Base-by-base conservation (phyloP, 1,140 invertebrate genomes). In the Halictus rubicundus region DNA sequence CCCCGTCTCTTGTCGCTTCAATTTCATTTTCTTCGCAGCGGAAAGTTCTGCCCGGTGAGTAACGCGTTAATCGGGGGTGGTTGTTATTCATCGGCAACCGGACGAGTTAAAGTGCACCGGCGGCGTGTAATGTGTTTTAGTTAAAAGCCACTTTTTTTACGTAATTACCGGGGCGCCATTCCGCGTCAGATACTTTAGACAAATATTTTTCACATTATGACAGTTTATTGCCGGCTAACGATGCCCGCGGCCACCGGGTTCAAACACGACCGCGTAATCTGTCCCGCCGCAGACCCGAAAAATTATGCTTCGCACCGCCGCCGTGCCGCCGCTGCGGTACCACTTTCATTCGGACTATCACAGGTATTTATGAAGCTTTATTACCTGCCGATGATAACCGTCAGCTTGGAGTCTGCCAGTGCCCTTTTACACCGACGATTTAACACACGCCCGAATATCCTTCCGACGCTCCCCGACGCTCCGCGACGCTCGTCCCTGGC, bases 161-260 rank as follows among this genome's bases (percentile, higher is more conserved):
- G 68, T 78, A 78, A 78, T 78, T 78, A 78, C 75, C 32, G 32
- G 5, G 52, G 1, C 42, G 68, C 46, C 59, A 23, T 78, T 78
- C 37, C 68, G 46, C 75, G 75, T 63, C 68, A 52, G 75, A 71
- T 78, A 63, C 68, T 71, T 69, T 52, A 21, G 75, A 78, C 59
- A 78, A 78, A 78, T 78, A 78, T 78, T 78, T 78, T 52, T 63
- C 68, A 21, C 68, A 71, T 78, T 78, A 78, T 39, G 32, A n/a
- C 59, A 32, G n/a, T 78, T 78, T 78, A 78, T 78, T 63, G 75
- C 75, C 68, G 71, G 59, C 75, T 78, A 78, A 78, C 75, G 59
- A 78, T 52, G 39, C 66, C 57, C 5, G n/a, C 5, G 49, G 49
- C 37, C 27, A 32, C 23, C 1, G 25, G 25, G 39, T 46, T 61